phyloP scores from a whole-genome alignment of 1,140 invertebrate genomes.

The Amyelois transitella region DNA sequence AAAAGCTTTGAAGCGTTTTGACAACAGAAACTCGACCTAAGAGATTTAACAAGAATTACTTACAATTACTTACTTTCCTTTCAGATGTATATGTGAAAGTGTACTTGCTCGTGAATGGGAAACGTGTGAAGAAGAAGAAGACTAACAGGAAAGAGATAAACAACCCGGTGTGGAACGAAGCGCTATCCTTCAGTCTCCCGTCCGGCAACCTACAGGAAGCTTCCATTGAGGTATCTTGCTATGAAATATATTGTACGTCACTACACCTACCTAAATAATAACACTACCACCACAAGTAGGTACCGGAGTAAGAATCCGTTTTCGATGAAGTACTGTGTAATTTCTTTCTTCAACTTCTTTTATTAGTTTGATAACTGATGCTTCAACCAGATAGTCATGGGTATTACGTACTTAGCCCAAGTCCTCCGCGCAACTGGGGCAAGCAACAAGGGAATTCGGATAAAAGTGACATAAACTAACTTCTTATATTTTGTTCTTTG shows the following conservation, averaged over 20 bases:
- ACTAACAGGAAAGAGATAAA: constrained; percentile 88
- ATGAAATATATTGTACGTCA: neutral
- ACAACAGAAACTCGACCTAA: too few relatives aligned
- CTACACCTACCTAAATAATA: neutral
- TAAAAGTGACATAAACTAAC: too few relatives aligned
- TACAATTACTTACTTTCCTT: constrained; percentile 15
- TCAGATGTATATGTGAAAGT: constrained; percentile 94
- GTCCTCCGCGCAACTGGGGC: too few relatives aligned
- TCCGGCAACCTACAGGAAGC: constrained; percentile 80
- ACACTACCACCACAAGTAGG: neutral
- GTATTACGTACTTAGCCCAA: too few relatives aligned
- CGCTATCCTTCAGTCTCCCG: constrained; percentile 90
- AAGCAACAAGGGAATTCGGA: too few relatives aligned
- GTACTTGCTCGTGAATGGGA: constrained; percentile 89
- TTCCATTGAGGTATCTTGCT: constrained; percentile 81
- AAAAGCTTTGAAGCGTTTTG: too few relatives aligned
- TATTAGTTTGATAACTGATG: too few relatives aligned
- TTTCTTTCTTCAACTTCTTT: too few relatives aligned
- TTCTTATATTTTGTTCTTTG: too few relatives aligned
- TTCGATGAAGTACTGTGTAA: too few relatives aligned
- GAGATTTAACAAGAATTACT: neutral
- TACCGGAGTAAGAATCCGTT: too few relatives aligned
- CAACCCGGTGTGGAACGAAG: constrained; percentile 97
- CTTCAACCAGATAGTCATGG: too few relatives aligned
- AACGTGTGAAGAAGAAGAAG: constrained; percentile 94